phyloP scores from a whole-genome alignment of 2,888 invertebrate species.

The Gastrophysa polygoni region DNA sequence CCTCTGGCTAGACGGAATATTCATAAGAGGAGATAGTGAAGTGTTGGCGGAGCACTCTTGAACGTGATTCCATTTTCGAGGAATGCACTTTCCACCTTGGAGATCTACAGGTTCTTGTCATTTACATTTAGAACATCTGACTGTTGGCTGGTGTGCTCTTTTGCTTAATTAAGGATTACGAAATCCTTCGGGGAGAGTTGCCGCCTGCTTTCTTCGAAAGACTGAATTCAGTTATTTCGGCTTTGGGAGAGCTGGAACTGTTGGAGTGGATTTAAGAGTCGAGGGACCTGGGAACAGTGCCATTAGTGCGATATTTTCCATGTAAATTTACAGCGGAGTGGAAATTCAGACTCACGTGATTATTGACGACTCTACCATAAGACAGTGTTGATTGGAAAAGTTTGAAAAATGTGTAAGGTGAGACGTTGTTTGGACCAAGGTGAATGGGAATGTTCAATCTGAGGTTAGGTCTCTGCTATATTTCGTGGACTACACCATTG shows the following conservation, averaged over 20 bases:
- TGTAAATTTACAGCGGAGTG: conserved; percentile 5
- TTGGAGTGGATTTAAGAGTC: conserved; percentile 15
- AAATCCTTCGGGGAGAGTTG: conserved; percentile 23
- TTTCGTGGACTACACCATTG: too few relatives aligned
- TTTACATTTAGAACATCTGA: conserved; percentile 43
- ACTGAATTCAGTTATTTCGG: conserved; percentile 19
- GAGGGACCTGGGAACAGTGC: conserved; percentile 6
- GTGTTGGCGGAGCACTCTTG: conserved; percentile 33
- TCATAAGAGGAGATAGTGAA: conserved; percentile 37
- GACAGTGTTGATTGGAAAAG: too few relatives aligned
- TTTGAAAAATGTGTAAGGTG: not conserved
- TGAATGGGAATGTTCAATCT: too few relatives aligned
- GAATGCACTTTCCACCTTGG: conserved; percentile 37
- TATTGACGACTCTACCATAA: not conserved
- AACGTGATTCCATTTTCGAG: conserved; percentile 44
- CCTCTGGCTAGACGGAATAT: conserved; percentile 40
- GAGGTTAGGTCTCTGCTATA: too few relatives aligned
- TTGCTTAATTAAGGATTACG: conserved; percentile 30
- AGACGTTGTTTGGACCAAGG: not conserved
- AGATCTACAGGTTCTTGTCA: conserved; percentile 44
- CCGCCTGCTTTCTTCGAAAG: not conserved
- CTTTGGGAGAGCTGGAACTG: conserved; percentile 17
- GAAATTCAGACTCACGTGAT: not conserved
- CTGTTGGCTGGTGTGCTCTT: conserved; percentile 41
- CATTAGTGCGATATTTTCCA: conserved; percentile 13